A percentile compares a stretch with the other conserved stretches of the same genome.
These are phyloP conservation scores for Troglohyphantes excavatus DNA, from an alignment of 2,888 invertebrate genomes.

Conservation along the genomic window DNA sequence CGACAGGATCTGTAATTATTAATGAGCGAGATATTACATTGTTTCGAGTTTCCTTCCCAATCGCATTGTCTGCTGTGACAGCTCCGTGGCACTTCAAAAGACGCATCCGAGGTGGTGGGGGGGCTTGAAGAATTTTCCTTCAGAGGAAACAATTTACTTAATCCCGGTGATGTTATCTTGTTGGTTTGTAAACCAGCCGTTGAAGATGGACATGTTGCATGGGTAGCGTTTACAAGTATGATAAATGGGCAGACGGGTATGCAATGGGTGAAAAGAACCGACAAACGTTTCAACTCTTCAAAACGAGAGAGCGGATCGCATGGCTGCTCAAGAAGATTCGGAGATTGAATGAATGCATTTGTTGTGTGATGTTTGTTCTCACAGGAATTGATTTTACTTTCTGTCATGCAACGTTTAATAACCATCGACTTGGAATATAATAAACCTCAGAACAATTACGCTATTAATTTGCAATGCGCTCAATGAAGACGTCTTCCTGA, in stretches of 20 bases:
- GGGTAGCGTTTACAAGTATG: constrained; percentile 1
- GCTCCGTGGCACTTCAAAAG: background rate
- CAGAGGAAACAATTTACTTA: constrained; percentile 28
- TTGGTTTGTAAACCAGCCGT: background rate
- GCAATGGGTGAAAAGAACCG: background rate
- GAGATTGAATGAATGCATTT: no score
- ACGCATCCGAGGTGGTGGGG: constrained; percentile 20
- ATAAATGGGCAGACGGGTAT: background rate
- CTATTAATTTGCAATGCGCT: no score
- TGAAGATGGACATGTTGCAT: background rate
- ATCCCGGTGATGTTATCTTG: background rate
- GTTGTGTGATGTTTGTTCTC: background rate
- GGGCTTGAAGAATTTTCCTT: constrained; percentile 39
- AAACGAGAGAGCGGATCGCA: background rate
- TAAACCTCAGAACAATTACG: no score
- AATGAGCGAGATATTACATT: constrained; percentile 49
- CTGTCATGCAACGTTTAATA: no score
- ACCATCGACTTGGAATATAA: no score
- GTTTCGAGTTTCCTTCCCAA: constrained; percentile 42
- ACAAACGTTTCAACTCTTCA: background rate
- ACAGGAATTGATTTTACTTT: background rate
- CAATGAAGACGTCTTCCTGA: no score
- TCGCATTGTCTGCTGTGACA: constrained; percentile 2
- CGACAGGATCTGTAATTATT: constrained; percentile 49
- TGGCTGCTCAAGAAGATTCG: background rate